Evolutionary conservation across 2,797 vertebrate species (phyloP), one percentile per base, ranked within the genome.

Genomic region (Loriculus beryllinus): DNA sequence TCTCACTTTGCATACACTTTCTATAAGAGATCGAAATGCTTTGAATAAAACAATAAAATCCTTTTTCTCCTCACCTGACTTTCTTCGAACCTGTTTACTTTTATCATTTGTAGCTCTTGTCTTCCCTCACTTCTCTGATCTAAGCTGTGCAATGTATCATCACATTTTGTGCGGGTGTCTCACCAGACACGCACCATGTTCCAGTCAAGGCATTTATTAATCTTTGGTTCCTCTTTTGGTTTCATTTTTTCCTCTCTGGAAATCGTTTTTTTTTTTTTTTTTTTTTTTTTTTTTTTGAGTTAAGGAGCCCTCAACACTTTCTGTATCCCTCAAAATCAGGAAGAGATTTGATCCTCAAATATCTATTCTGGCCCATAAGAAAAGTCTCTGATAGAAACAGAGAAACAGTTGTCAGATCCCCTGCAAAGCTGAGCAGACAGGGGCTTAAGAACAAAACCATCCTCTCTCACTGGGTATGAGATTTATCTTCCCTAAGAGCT

Each of bases 401-500:
- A 79, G 35, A 90, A 88, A 81, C 47, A 81, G 70, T 86, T 84
- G n/a, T 86, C 77, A 78, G 39, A 76, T 54, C 11, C 25, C 23
- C 54, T 72, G 74, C 59, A 93, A 92, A 93, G 47, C 74, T 63
- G 74, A 91, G 51, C 40, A 90, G 51, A 37, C 56, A 74, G 60
- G 51, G 26, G 21, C 77, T 93, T 88, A 90, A 72, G 94, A 86
- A 57, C 54, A 92, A 95, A 91, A 37, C 63, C 67, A 70, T 67
- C 14, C 21, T 91, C 42, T 91, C 59, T 90, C 79, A 69, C 35
- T 57, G 45, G 39, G 54, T 92, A 71, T 0, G 7, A 87, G 80
- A 95, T 96, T 94, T 96, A 88, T 91, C 91, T 91, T 93, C 69
- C 42, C n/a, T 76, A 83, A 88, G 87, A 93, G 54, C 54, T 88